phyloP scores from a whole-genome alignment of 2,888 invertebrate genomes.

The Scrobipalpa costella region DNA sequence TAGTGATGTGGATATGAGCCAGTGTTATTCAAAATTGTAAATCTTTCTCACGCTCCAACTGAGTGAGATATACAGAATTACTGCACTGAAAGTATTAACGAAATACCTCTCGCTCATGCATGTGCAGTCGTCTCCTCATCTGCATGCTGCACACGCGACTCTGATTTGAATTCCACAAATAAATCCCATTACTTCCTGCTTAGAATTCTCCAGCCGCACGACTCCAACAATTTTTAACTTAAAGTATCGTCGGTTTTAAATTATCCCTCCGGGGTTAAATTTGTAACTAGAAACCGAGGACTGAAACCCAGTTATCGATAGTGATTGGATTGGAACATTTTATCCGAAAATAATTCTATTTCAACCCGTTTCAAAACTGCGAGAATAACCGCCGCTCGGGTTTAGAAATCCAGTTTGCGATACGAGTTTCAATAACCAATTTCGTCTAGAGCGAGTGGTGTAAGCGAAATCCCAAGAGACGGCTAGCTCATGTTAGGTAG shows the following conservation, averaged over 20 bases:
- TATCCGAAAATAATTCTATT: conserved; percentile 8
- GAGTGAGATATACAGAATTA: not conserved
- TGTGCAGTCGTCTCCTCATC: conserved; percentile 17
- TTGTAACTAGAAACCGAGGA: not conserved
- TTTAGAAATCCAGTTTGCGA: conserved; percentile 10
- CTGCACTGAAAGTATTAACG: conserved; percentile 5
- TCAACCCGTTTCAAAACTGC: not conserved
- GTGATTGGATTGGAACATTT: conserved; percentile 1
- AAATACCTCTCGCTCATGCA: conserved; percentile 7
- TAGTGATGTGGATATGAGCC: no score
- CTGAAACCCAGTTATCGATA: not conserved
- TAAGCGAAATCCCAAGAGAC: conserved; percentile 1
- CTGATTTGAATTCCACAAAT: conserved; percentile 19
- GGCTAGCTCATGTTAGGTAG: not conserved
- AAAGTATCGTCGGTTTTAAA: not conserved
- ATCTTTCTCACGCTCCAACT: no score
- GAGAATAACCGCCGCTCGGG: conserved; percentile 4
- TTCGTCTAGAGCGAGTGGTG: conserved; percentile 3
- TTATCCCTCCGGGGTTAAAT: conserved; percentile 2
- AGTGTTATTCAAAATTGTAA: no score
- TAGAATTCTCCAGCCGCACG: conserved; percentile 14
- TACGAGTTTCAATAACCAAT: conserved; percentile 10
- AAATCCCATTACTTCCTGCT: conserved; percentile 21
- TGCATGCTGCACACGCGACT: conserved; percentile 21
- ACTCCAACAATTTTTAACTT: conserved; percentile 13